A percentile compares a stretch with the other conserved stretches of the same genome.
These are phyloP conservation scores for Bucorvus abyssinicus DNA, from an alignment of 2,797 vertebrate genomes.

Conservation along the genomic window DNA sequence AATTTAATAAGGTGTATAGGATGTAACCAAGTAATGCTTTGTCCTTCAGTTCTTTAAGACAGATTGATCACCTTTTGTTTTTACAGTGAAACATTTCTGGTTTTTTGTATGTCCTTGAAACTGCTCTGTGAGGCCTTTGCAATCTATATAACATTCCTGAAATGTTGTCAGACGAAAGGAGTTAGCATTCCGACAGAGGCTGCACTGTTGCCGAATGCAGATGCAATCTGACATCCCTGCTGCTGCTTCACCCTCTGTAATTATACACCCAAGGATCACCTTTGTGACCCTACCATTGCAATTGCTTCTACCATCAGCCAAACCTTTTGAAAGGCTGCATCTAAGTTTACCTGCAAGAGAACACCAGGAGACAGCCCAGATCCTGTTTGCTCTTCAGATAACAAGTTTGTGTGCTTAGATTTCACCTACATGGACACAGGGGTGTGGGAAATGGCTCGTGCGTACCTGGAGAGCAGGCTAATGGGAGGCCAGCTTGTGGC, in stretches of 20 bases:
- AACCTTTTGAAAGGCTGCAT: neutral
- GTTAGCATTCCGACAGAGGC: neutral
- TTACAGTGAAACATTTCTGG: neutral
- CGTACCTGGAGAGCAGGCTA: neutral
- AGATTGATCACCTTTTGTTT: neutral
- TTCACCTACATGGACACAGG: conserved; percentile 17
- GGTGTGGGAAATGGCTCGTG: neutral
- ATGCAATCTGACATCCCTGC: conserved; percentile 28
- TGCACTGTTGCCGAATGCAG: neutral
- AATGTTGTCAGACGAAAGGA: neutral
- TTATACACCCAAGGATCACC: conserved; percentile 33
- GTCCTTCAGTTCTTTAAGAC: neutral
- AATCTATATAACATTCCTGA: neutral
- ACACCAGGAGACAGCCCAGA: conserved; percentile 33
- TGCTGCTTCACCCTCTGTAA: conserved; percentile 41
- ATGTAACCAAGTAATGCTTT: neutral
- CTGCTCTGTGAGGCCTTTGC: neutral
- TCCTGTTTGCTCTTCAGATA: conserved; percentile 27
- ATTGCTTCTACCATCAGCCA: conserved; percentile 6
- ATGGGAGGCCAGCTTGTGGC: neutral
- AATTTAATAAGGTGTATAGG: neutral
- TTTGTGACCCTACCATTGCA: conserved; percentile 22
- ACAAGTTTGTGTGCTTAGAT: conserved; percentile 3
- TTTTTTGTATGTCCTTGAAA: neutral
- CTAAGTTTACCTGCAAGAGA: conserved; percentile 43